Conservation (phyloP, 2,113 vertebrate genomes). For the Bambusicola thoracicus region DNA sequence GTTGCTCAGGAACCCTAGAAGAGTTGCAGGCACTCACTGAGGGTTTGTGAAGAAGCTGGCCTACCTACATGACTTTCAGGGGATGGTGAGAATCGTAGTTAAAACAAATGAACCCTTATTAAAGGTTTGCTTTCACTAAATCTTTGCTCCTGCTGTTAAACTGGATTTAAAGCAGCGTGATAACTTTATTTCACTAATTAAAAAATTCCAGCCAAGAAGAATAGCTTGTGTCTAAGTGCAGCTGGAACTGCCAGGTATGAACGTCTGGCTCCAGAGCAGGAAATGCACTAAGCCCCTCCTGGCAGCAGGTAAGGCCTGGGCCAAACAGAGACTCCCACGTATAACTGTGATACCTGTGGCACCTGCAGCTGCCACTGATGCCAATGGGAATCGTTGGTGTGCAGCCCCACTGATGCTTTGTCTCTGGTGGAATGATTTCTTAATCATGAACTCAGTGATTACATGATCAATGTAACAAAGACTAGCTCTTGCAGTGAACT, state of each 20-base stretch:
- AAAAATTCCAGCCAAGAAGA: not conserved
- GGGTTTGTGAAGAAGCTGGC: not conserved
- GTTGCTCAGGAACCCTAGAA: not conserved
- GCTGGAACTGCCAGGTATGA: not conserved
- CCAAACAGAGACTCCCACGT: not conserved
- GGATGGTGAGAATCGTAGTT: not conserved
- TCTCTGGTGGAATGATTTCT: not conserved
- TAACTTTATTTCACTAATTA: not conserved
- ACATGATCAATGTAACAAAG: not conserved
- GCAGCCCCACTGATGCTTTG: not conserved
- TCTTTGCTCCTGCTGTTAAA: not conserved
- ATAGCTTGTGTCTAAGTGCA: not conserved
- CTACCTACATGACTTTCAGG: not conserved
- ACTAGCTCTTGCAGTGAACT: not conserved
- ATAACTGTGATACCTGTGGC: not conserved
- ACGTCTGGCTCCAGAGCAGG: not conserved
- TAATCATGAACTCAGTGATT: not conserved
- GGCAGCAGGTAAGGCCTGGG: not conserved
- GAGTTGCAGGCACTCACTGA: not conserved
- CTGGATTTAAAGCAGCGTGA: not conserved
- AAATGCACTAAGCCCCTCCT: not conserved
- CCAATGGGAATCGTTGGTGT: not conserved
- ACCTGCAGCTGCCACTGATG: not conserved
- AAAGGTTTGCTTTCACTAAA: not conserved
- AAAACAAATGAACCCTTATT: not conserved